Conservation (phyloP, 2,797 vertebrate genomes). For the Kryptopterus vitreolus region DNA sequence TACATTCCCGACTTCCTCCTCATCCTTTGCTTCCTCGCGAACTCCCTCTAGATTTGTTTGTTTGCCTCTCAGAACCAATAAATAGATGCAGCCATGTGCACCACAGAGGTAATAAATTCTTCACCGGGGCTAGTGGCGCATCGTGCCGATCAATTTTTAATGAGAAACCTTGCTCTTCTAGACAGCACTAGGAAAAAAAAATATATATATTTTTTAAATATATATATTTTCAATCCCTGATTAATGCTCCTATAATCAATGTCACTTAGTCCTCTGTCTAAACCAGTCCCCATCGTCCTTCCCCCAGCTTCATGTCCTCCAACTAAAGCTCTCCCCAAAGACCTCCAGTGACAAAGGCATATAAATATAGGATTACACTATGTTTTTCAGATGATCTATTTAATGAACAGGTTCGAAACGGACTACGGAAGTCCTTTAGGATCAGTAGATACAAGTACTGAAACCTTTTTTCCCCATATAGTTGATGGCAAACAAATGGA, state of each 20-base stretch:
- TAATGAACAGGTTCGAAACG: background rate
- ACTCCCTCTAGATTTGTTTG: conserved; percentile 52
- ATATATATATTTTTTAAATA: conserved; percentile 9
- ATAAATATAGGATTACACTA: background rate
- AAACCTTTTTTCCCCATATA: no score
- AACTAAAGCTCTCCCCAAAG: background rate
- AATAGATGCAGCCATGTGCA: conserved; percentile 28
- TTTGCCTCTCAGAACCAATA: conserved; percentile 54
- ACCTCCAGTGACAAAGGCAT: background rate
- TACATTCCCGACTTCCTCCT: conserved; percentile 28
- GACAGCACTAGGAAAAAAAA: conserved; percentile 51
- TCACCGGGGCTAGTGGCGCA: conserved; percentile 54
- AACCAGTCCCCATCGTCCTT: background rate
- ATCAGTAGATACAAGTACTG: no score
- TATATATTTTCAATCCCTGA: conserved; percentile 44
- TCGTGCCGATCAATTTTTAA: conserved; percentile 62
- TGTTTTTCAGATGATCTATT: background rate
- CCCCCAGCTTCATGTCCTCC: background rate
- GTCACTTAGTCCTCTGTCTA: background rate
- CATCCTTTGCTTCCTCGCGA: conserved; percentile 41
- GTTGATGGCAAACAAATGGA: no score
- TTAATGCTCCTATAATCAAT: conserved; percentile 8
- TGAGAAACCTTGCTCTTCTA: conserved; percentile 50
- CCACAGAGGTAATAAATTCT: conserved; percentile 58
- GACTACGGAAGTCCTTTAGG: background rate